Base-by-base conservation (phyloP, 2,113 vertebrate genomes). In the Lycocorax pyrrhopterus region DNA sequence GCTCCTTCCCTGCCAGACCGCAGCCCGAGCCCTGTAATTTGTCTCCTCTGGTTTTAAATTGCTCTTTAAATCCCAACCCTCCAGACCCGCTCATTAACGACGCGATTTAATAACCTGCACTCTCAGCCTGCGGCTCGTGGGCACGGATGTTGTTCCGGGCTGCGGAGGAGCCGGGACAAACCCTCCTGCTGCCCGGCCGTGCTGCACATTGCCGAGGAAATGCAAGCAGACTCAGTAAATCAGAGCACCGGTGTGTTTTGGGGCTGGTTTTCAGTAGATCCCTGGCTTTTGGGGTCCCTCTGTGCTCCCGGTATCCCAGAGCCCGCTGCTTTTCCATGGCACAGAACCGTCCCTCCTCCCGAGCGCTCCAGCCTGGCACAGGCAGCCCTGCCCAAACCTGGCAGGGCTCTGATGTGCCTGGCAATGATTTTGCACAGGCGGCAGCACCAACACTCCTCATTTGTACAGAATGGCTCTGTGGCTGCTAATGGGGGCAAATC, bases 191-290 rank as follows among this genome's bases (percentile, higher is more conserved):
- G 32, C n/a, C 71, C 22, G 12, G 6, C 18, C n/a, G 4, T 5
- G 43, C 41, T 10, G 27, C 41, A 3, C 0, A n/a, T 9, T 13
- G 25, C 23, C 49, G 15, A 39, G n/a, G 16, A n/a, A 26, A 27
- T 25, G 43, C 22, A 4, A 23, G 59, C 51, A n/a, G 52, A 16
- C 3, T 1, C 10, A 5, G 44, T 2, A 16, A 64, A 21, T 3
- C 49, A 10, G 20, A 71, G 39, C 56, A 6, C 12, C 1, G 0
- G 4, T 1, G 30, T 7, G 37, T 35, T 3, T 0, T 2, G 23
- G 46, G 32, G 41, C 3, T 16, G 3, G 22, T 46, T 82, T 30
- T 5, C n/a, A 10, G n/a, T 6, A 7, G 55, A 19, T 35, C 33
- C 64, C 64, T 4, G 64, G 44, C 1, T 13, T 47, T 12, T 3